Evolutionary conservation across 2,888 invertebrate species (phyloP), one percentile per base, ranked within the genome.

Genomic region (Galerucella pusilla): DNA sequence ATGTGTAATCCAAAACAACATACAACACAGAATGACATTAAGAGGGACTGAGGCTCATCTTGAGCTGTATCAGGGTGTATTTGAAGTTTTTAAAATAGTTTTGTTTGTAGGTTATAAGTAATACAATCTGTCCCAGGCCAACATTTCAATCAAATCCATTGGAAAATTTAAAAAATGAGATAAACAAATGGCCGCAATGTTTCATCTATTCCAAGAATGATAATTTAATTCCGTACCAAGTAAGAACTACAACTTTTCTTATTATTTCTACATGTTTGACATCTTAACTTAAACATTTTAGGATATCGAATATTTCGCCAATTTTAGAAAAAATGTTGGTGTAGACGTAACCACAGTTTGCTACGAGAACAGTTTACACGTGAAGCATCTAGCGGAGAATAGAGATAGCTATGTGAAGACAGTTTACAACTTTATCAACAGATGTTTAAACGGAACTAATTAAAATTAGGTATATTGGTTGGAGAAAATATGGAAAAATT

Each of bases 181-280:
- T 88, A 25, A 89, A 90, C 80, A 87, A 88, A 66, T 92, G 91
- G 88, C 93, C 93, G 0, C 93, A 94, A 85, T 87, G 94, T 78
- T 94, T 93, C 86, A 89, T 95, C 63, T 94, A 93, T 83, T 94
- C 94, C 0, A 92, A 92, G 81, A 90, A 90, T 2, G 94, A 94
- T 85, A 89, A 91, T 72, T 88, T 94, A 59, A 92, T 94, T 81
- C 90, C 90, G 1, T 90, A 90, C 78, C 86, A 89, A 81, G 91
- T 91, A 84, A 87, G 85, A 68, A n/a, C 54, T 16, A 45, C 35
- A 9, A 28, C n/a, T n/a, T 14, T 68, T 11, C 0, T 35, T 14
- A 12, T 67, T 7, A 57, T 67, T 42, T 61, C 2, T 35, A 35
- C 10, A 11, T 42, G 9, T 1, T 42, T 42, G 6, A 42, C 35